Evolutionary conservation across 2,888 invertebrate genomes (phyloP), one percentile per base, ranked within the genome.

Genomic region (Agriopis leucophaearia): DNA sequence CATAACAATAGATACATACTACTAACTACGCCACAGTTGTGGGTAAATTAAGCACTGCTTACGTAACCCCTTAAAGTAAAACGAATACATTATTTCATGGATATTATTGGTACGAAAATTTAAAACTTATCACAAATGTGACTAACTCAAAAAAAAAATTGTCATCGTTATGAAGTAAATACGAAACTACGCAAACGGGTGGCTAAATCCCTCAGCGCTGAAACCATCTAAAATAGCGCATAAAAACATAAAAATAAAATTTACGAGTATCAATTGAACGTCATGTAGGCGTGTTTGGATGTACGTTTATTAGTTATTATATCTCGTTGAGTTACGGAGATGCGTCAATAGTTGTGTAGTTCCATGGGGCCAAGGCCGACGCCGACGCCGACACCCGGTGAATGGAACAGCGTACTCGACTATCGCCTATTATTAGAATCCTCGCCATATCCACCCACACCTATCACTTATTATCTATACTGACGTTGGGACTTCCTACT

Each of bases 351-450:
- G 86, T 63, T 51, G 58, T 83, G 84, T 78, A 81, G 78, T 84
- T 84, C 84, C 83, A 88, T 85, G 82, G 82, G 86, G 85, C 85
- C 90, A 89, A 90, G 90, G 89, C 82, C 88, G 83, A 71, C 78
- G 80, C 78, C 83, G 80, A 83, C 85, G 83, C 81, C 81, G 81
- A 70, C 74, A 71, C 55, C 73, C 81, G 75, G 86, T 91, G 91
- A 91, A 91, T 91, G 91, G 85, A 87, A 81, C 85, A 86, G 89
- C 90, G 89, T 88, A 81, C 81, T 81, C 74, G 80, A 79, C 83
- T 86, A 85, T 84, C 74, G 76, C 75, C 88, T 91, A 91, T 88
- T 88, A 87, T 85, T 90, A 91, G 89, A 83, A 74, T 69, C 74
- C 83, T 82, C 82, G 75, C 82, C 83, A 82, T 83, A 78, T 71